A percentile compares a stretch with the other conserved stretches of the same genome.
Evolutionary conservation across 2,888 invertebrate genomes (phyloP).

Genomic region (Agrochola lota): DNA sequence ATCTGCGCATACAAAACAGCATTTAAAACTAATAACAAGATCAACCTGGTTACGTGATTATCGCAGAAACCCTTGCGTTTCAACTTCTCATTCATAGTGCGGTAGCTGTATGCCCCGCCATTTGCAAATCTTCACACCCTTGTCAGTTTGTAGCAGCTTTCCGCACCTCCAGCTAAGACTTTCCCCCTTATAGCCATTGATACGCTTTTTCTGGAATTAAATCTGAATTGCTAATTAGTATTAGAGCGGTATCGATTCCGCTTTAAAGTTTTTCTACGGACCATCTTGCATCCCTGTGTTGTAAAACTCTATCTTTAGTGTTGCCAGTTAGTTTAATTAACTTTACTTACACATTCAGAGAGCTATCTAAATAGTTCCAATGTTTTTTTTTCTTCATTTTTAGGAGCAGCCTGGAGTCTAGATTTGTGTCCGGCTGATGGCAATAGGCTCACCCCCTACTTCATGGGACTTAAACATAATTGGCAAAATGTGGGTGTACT

Average conservation of each 20-base stretch:
- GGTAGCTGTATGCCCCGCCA: neutral
- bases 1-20: too few relatives aligned
- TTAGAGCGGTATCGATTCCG: conserved; percentile 23
- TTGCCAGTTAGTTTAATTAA: neutral
- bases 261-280: conserved; percentile 1
- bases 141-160: neutral
- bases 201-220: conserved; percentile 43
- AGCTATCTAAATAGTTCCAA: too few relatives aligned
- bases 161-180: neutral
- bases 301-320: neutral
- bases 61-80: neutral
- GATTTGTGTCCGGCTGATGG: neutral
- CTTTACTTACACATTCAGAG: neutral
- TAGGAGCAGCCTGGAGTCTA: too few relatives aligned
- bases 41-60: neutral
- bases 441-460: neutral
- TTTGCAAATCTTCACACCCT: neutral
- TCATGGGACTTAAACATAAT: neutral
- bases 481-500: neutral
- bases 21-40: too few relatives aligned
- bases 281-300: neutral
- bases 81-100: neutral
- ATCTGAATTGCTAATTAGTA: conserved; percentile 48
- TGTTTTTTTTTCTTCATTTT: neutral
- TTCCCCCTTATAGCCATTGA: neutral